Percentiles rank a stretch among this genome's conserved stretches.
These are phyloP conservation scores for Drosophila buzzatii DNA, from an alignment of 2,888 invertebrate genomes.

Conservation along the genomic window DNA sequence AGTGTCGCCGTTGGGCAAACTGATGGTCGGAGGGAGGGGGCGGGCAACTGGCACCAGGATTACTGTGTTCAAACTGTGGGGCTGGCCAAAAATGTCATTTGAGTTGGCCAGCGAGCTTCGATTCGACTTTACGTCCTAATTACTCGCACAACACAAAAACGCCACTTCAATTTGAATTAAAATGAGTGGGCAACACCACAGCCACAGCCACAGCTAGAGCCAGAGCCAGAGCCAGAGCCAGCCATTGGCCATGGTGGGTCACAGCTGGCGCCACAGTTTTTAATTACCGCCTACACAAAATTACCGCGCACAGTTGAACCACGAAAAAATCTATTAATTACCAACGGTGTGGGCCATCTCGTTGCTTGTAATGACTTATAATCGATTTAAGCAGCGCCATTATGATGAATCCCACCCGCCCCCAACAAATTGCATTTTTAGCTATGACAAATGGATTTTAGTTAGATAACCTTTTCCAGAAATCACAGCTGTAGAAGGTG, in stretches of 20 bases:
- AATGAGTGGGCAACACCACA: constrained; percentile 55
- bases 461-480: constrained; percentile 9
- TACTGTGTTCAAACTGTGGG: constrained; percentile 10
- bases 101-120: constrained; percentile 64
- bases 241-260: constrained; percentile 40
- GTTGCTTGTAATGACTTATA: constrained; percentile 68
- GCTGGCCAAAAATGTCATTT: constrained; percentile 68
- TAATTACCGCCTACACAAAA: constrained; percentile 76
- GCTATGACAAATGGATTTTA: constrained; percentile 61
- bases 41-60: background rate
- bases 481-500: background rate
- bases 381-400: constrained; percentile 70
- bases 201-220: background rate
- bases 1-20: constrained; percentile 12
- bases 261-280: constrained; percentile 76
- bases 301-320: constrained; percentile 53
- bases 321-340: constrained; percentile 69
- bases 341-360: constrained; percentile 39
- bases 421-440: constrained; percentile 56
- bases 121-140: constrained; percentile 75
- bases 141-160: constrained; percentile 75
- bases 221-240: background rate
- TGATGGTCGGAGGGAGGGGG: background rate
- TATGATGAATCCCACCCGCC: constrained; percentile 31
- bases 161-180: constrained; percentile 78